phyloP scores from a whole-genome alignment of 2,113 vertebrate genomes.

The Larimichthys polyactis region DNA sequence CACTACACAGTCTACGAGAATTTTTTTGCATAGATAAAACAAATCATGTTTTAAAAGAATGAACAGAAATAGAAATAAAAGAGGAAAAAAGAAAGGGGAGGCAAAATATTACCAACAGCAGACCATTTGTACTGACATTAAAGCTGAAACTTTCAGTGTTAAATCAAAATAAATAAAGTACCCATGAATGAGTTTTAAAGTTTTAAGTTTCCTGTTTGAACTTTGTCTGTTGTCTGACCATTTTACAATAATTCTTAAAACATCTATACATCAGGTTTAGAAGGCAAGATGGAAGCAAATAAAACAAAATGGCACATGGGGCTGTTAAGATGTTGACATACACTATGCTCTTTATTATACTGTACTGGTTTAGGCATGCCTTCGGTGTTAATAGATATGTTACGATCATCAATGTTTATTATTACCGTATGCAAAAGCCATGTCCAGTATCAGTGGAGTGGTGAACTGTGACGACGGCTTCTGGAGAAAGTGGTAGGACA shows the following conservation, averaged over 20 bases:
- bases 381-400: no score
- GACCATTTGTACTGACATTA: not conserved
- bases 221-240: no score
- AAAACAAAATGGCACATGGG: not conserved
- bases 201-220: no score
- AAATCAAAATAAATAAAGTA: not conserved
- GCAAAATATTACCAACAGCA: not conserved
- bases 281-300: not conserved
- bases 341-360: no score
- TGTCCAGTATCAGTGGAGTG: constrained; percentile 84
- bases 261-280: not conserved
- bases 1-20: not conserved
- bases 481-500: constrained; percentile 92
- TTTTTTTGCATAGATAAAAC: no score
- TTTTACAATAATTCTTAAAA: not conserved
- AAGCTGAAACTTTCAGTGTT: not conserved
- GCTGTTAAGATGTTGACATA: not conserved
- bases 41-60: no score
- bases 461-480: constrained; percentile 82
- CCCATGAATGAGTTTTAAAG: not conserved
- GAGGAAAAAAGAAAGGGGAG: no score
- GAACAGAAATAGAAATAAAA: no score
- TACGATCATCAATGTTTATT: not conserved
- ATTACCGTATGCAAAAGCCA: constrained; percentile 89
- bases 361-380: not conserved